Evolutionary conservation across 2,888 invertebrate genomes (phyloP).

Genomic region (Agrilus mali): DNA sequence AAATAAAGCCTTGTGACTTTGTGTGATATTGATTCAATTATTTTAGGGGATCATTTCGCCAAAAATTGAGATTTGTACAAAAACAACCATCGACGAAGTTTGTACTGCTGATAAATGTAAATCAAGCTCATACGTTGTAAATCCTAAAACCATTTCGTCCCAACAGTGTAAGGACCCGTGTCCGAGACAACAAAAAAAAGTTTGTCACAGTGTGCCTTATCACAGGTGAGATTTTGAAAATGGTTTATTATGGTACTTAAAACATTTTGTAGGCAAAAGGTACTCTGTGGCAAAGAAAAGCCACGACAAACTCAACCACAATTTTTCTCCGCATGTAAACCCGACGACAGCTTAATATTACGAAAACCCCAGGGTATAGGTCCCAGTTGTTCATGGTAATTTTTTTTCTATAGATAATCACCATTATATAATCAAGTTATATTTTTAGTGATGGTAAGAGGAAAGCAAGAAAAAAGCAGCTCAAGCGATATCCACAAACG

Average conservation of each 20-base stretch:
- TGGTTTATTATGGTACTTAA: not conserved
- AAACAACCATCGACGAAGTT: conserved; percentile 51
- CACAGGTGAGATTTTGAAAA: conserved; percentile 30
- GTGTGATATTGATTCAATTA: not conserved
- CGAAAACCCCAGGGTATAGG: no score
- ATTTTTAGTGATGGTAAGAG: no score
- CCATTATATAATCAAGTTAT: no score
- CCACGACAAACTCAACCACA: not conserved
- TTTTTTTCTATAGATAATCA: no score
- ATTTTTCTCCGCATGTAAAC: no score
- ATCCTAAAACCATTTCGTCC: conserved; percentile 33
- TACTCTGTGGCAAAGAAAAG: not conserved
- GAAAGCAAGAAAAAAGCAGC: no score
- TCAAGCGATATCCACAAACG: no score
- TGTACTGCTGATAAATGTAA: conserved; percentile 15
- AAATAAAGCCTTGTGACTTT: not conserved
- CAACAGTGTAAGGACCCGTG: conserved; percentile 14
- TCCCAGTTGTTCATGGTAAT: no score
- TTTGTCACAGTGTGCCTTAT: conserved; percentile 40
- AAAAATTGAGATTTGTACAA: conserved; percentile 57
- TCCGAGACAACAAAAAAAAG: conserved; percentile 30
- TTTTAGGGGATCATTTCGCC: conserved; percentile 56
- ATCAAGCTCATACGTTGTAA: conserved; percentile 22
- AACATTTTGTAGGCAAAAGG: not conserved
- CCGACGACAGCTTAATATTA: no score